Evolutionary conservation across 2,797 vertebrate genomes (phyloP), one percentile per base, ranked within the genome.

Genomic region (Sebastes goodei): DNA sequence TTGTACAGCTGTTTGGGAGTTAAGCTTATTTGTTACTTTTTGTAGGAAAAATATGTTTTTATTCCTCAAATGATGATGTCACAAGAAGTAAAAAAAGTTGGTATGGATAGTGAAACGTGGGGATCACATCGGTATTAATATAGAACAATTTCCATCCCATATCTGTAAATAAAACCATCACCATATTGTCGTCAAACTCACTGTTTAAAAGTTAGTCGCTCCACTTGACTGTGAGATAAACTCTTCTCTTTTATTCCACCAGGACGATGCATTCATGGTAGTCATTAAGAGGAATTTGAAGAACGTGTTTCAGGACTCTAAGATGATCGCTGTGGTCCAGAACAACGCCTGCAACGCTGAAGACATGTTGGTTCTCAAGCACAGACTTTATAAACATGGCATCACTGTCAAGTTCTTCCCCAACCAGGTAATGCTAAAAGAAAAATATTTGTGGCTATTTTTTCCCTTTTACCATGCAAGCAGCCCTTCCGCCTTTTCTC

Each of bases 291-390:
- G 70, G 35, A 93, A 97, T 63, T 56, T 97, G 77, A 80, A 94
- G 61, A 84, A 81, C 0, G 15, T 93, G 4, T 97, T 99, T 80
- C 91, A 76, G 27, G 89, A 96, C 17, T 94, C 59, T 80, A 97
- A 96, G 72, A 97, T 99, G 98, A 77, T 99, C 2, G 97, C 95
- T 0, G 94, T 98, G 52, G 96, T 96, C 46, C 98, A 99, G 83
- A 97, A 97, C 80, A 97, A 95, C 74, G 69, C 89, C 72, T 81
- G 94, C 78, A 94, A 80, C 0, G 66, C 88, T 0, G 96, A 98
- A 32, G 97, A 98, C 62, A 60, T 97, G 94, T 27, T 95, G 4
- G 15, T 84, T 14, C 61, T 99, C 30, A 95, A 84, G 38, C 89
- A 97, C 77, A 94, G 87, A 85, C 96, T 99, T 14, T 25, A 88